Evolutionary conservation across 64 coral and sea anemone genomes (phyloP).

Genomic region (Orbicella faveolata): DNA sequence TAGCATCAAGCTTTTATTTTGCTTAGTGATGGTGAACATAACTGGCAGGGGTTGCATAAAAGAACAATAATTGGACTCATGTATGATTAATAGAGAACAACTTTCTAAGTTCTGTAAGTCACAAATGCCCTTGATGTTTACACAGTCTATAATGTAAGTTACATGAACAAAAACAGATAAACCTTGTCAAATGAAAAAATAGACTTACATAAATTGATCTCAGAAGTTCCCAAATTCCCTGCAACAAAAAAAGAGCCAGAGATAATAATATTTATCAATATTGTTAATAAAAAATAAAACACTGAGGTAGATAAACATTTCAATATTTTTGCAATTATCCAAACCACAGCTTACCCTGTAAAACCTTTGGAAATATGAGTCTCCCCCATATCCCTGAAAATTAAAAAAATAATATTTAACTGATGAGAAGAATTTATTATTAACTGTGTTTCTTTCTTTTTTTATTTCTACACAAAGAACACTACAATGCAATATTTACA

Average conservation of each 20-base stretch:
- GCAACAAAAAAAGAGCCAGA: not conserved
- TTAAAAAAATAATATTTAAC: not conserved
- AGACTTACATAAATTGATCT: constrained; percentile 80
- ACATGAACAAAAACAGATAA: no score
- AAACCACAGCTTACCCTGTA: constrained; percentile 47
- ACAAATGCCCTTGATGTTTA: no score
- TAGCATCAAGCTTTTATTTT: no score
- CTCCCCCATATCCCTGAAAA: constrained; percentile 78
- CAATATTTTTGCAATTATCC: not conserved
- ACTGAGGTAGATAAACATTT: not conserved
- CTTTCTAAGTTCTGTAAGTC: no score
- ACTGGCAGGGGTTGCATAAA: no score
- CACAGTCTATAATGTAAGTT: no score
- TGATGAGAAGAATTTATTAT: not conserved
- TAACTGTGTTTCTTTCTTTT: no score
- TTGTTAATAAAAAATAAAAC: not conserved
- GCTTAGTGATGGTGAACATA: no score
- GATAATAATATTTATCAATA: not conserved
- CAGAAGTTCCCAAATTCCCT: constrained; percentile 74
- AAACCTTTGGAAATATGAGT: constrained; percentile 78
- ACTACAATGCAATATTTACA: no score
- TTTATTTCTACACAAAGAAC: no score
- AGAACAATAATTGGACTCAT: no score
- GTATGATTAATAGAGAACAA: no score
- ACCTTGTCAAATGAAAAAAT: not conserved